Evolutionary conservation across 1,140 invertebrate genomes (phyloP), one percentile per base, ranked within the genome.

Genomic region (Drosophila yakuba): DNA sequence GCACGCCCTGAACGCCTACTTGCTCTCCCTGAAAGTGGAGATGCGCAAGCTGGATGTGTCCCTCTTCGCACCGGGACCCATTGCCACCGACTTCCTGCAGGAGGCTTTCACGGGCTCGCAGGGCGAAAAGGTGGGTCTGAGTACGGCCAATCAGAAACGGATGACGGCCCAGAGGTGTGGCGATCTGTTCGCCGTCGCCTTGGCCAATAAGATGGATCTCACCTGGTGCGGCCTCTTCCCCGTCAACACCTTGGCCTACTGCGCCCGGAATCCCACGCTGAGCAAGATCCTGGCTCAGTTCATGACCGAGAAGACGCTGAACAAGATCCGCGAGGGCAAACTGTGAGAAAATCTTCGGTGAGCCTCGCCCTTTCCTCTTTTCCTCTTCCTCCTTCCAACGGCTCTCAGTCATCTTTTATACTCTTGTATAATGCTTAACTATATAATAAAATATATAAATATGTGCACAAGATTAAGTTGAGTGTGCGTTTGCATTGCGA

Each of bases 1-100:
- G 92, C 95, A 96, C 93, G 96, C 97, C 1, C 80, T 98, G 44
- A 96, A 97, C 84, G 97, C 96, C 17, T 97, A 97, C 80, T 95
- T 96, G 78, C 93, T 95, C 61, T 79, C 92, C 45, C 90, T 97
- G 14, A 85, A 94, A 59, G 86, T 92, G n/a, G 96, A 97, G 91
- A 95, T 95, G 84, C 67, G 93, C 0, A 88, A 89, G 0, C 92
- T 94, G 51, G 81, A 93, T n/a, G 93, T 97, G 0, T 96, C 95
- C 0, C 79, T 97, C n/a, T 92, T 96, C 20, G 96, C 96, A 73
- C 96, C 96, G 5, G 97, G 97, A 15, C 96, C 97, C 12, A 94
- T 95, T 38, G 95, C 95, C 84, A 96, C 96, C 0, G 94, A 96
- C 74, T 95, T 97, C 71, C 91, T 97, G n/a, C 74, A 93, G 51